These are phyloP conservation scores for Beaufortia kweichowensis DNA, from an alignment of 2,113 vertebrate species.

Conservation along the genomic window DNA sequence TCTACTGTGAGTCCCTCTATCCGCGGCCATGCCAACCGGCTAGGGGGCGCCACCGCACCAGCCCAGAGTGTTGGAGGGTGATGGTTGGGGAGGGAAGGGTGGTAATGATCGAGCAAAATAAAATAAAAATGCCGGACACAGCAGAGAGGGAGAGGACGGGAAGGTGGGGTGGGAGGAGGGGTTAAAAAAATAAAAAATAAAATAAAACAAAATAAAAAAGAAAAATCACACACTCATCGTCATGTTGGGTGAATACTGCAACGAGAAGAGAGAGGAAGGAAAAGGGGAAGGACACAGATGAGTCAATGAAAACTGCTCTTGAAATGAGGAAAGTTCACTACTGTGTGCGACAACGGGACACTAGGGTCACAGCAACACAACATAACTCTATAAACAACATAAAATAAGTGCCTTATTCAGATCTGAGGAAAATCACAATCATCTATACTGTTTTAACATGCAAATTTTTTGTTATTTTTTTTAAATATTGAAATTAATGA, in stretches of 20 bases:
- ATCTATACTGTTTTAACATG: not conserved
- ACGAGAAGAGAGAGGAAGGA: slow-evolving; percentile 61
- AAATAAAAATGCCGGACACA: slow-evolving; percentile 5
- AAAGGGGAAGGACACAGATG: not conserved
- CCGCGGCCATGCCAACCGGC: slow-evolving; percentile 65
- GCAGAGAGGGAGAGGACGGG: slow-evolving; percentile 18
- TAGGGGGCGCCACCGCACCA: slow-evolving; percentile 60
- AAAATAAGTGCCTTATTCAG: too few species aligned
- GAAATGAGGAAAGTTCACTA: not conserved
- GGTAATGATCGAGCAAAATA: not conserved
- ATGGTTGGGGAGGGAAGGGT: slow-evolving; percentile 7
- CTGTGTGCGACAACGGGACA: slow-evolving; percentile 38
- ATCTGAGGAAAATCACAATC: not conserved
- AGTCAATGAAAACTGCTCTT: slow-evolving; percentile 4
- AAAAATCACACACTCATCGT: slow-evolving; percentile 89
- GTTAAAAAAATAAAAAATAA: slow-evolving; percentile 16
- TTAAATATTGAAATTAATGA: too few species aligned
- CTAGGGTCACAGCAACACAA: not conserved
- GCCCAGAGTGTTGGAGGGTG: slow-evolving; percentile 49
- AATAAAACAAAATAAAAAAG: slow-evolving; percentile 51
- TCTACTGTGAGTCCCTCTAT: slow-evolving; percentile 59
- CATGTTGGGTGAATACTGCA: slow-evolving; percentile 92
- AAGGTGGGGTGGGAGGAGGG: slow-evolving; percentile 2
- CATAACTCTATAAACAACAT: not conserved
- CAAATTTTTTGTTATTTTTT: too few species aligned